Evolutionary conservation across 2,113 vertebrate genomes (phyloP).

Genomic region (Struthio camelus): DNA sequence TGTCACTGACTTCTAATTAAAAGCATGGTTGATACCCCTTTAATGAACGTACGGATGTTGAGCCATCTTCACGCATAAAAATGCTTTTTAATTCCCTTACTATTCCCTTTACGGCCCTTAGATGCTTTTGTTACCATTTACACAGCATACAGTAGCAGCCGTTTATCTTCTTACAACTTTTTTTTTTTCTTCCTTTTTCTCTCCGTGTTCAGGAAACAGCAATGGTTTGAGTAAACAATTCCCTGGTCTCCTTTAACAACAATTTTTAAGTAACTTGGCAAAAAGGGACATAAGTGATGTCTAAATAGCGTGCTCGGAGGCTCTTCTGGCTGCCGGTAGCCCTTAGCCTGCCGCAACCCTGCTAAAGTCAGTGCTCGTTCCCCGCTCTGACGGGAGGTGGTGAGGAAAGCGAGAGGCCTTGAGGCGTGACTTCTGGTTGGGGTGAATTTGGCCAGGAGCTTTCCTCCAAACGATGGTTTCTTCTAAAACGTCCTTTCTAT

Average conservation of each 20-base stretch:
- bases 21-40: slow-evolving; percentile 47
- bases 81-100: slow-evolving; percentile 63
- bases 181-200: slow-evolving; percentile 43
- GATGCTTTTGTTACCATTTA: slow-evolving; percentile 59
- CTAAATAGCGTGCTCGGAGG: not conserved
- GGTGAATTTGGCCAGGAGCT: not conserved
- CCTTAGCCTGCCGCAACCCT: not conserved
- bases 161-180: slow-evolving; percentile 63
- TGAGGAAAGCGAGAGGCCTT: not conserved
- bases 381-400: not conserved
- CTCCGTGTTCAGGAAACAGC: slow-evolving; percentile 39
- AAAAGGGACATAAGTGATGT: not conserved
- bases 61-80: slow-evolving; percentile 53
- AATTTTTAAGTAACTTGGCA: slow-evolving; percentile 13
- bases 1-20: slow-evolving; percentile 72
- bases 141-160: slow-evolving; percentile 54
- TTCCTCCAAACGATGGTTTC: not conserved
- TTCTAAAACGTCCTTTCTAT: slow-evolving; percentile 34
- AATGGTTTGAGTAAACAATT: slow-evolving; percentile 26
- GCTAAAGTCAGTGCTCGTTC: not conserved
- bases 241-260: slow-evolving; percentile 3
- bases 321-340: not conserved
- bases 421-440: not conserved
- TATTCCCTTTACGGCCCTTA: slow-evolving; percentile 69
- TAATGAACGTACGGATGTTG: slow-evolving; percentile 58